Conservation (phyloP, 1,140 invertebrate species). For the Ceratina japonica region DNA sequence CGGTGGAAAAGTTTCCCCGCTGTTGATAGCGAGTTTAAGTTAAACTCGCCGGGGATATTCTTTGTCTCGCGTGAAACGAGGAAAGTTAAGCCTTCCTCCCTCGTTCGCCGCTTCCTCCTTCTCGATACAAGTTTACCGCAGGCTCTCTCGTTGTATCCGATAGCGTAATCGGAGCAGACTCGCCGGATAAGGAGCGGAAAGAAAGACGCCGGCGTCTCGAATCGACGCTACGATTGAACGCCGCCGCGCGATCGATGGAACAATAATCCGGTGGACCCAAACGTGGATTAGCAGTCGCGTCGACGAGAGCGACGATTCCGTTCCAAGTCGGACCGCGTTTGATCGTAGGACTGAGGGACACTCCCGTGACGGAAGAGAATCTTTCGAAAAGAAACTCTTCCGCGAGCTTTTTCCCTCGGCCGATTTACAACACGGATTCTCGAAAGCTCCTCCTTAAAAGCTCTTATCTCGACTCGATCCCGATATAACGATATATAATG, state of each 20-base stretch:
- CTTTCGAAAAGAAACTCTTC: background rate
- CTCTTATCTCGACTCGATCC: background rate
- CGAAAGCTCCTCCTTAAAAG: background rate
- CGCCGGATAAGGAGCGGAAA: background rate
- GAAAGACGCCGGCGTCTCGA: background rate
- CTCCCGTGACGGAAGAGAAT: background rate
- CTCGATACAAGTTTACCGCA: constrained; percentile 13
- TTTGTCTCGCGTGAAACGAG: constrained; percentile 36
- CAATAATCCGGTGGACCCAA: no score
- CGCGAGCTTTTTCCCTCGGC: background rate
- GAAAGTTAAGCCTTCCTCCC: constrained; percentile 27
- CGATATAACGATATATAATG: background rate
- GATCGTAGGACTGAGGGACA: no score
- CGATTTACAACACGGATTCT: constrained; percentile 24
- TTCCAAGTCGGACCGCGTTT: background rate
- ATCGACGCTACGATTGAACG: no score
- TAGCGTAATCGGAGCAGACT: background rate
- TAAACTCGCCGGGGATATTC: constrained; percentile 11
- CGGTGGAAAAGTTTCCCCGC: constrained; percentile 17
- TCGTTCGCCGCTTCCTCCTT: background rate
- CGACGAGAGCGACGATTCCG: background rate
- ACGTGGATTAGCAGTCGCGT: background rate
- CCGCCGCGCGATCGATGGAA: background rate
- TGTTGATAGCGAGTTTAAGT: constrained; percentile 29
- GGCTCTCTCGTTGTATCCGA: no score